Evolutionary conservation across 2,797 vertebrate genomes (phyloP), one percentile per base, ranked within the genome.

Genomic region (Phataginus tetradactyla): DNA sequence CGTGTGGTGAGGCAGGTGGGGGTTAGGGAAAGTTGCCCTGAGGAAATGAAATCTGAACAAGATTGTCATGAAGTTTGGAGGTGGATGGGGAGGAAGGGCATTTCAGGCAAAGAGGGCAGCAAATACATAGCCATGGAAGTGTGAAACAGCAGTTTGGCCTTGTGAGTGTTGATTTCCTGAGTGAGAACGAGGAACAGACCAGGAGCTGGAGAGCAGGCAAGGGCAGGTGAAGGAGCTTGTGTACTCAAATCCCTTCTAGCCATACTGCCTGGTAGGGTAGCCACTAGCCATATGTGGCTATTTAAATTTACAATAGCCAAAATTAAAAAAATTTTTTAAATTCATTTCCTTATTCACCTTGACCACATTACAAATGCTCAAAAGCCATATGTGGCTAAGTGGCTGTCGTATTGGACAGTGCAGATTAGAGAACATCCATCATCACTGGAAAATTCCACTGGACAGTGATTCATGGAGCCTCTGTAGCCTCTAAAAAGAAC

Each of bases 391-490:
- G 27, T 79, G 79, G 55, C n/a, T 37, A 27, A 45, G 42, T 51
- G 77, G 68, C 51, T 69, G 0, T 87, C 4, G 0, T 29, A 25
- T 64, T 5, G 39, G 42, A 59, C 27, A 29, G 27, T 53, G 49
- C 4, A 34, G 61, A 32, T 81, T 7, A 12, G 20, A 80, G 80
- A 80, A 15, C 5, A 9, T 68, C 68, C 7, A 4, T 8, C 11
- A 21, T 29, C 32, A 7, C 59, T 45, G 23, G 72, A 85, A 59
- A n/a, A 29, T 63, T 90, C 81, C 49, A 0, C 9, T 57, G 72
- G 78, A 39, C 1, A 34, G 61, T 1, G 1, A 17, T n/a, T 5
- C 1, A 0, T 0, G 17, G 77, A 53, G 7, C 29, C 15, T 45
- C 45, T 5, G 53, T 7, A 32, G 15, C 37, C 68, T 78, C 59